Percentiles rank a stretch among this genome's conserved stretches.
These are phyloP conservation scores for Bombus superbus DNA, from an alignment of 1,140 invertebrate species.

Conservation along the genomic window DNA sequence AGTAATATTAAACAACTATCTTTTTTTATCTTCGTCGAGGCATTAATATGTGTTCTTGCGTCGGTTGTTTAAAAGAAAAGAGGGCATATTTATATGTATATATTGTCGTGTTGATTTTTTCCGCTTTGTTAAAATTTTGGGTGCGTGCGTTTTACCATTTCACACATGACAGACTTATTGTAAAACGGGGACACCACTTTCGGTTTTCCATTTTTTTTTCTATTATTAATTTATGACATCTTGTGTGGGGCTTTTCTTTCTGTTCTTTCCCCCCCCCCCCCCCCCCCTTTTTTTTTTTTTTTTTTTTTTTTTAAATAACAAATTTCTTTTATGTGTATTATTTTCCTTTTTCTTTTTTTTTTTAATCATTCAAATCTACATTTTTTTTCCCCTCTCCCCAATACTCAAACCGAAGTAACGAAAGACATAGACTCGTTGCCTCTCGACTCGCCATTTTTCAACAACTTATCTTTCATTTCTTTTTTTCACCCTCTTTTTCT, in stretches of 20 bases:
- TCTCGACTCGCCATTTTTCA: not conserved
- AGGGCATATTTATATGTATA: not conserved
- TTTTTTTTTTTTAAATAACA: conserved; percentile 47
- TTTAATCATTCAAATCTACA: conserved; percentile 14
- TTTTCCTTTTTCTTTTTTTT: conserved; percentile 39
- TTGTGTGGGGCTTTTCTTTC: not conserved
- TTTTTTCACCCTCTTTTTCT: not conserved
- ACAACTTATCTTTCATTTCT: not conserved
- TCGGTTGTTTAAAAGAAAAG: not conserved
- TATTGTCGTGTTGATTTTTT: not conserved
- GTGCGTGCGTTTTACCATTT: conserved; percentile 19
- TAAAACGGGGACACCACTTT: not conserved
- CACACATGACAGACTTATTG: not conserved
- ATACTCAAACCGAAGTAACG: conserved; percentile 57
- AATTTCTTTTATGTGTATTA: conserved; percentile 41
- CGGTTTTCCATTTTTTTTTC: conserved; percentile 8
- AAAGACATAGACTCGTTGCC: conserved; percentile 28
- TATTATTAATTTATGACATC: conserved; percentile 16
- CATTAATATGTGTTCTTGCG: conserved; percentile 34
- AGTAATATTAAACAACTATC: not conserved
- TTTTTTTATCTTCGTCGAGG: conserved; percentile 21
- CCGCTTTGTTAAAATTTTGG: not conserved
- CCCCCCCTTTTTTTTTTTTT: conserved; percentile 60
- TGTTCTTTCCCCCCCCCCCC: not conserved
- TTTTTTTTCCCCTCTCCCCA: conserved; percentile 16